phyloP scores from a whole-genome alignment of 2,113 vertebrate species.

The Eubucco bourcierii region DNA sequence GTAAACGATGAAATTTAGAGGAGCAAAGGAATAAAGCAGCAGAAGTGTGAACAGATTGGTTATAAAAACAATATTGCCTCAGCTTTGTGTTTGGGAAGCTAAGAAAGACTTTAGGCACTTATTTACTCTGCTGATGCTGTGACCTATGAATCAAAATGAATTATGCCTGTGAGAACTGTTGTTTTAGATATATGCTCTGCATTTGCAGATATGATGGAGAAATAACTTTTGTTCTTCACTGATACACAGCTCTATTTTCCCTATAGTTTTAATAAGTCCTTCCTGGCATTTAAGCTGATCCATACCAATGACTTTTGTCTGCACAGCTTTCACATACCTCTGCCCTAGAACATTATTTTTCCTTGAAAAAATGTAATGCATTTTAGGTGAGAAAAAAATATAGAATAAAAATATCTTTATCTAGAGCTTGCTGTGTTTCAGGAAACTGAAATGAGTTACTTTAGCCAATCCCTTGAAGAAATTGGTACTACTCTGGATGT shows the following conservation, averaged over 20 bases:
- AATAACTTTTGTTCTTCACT: background rate
- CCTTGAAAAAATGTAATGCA: background rate
- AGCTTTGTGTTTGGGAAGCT: background rate
- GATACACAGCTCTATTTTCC: background rate
- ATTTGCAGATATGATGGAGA: background rate
- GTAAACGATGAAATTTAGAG: background rate
- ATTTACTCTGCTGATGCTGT: background rate
- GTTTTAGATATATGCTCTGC: background rate
- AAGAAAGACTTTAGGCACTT: background rate
- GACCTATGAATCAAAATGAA: background rate
- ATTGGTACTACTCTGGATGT: background rate
- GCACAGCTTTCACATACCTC: background rate
- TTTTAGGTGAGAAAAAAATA: background rate
- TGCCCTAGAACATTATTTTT: background rate
- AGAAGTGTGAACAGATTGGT: constrained; percentile 35
- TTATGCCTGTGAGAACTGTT: background rate
- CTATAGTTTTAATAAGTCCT: background rate
- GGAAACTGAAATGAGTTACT: background rate
- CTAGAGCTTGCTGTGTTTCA: background rate
- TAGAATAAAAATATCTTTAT: background rate
- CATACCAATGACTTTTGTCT: background rate
- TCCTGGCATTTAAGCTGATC: background rate
- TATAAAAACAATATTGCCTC: constrained; percentile 11
- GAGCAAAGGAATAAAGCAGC: background rate
- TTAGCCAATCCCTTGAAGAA: background rate